Evolutionary conservation across 2,113 vertebrate genomes (phyloP), one percentile per base, ranked within the genome.

Genomic region (Rhombomys opimus): DNA sequence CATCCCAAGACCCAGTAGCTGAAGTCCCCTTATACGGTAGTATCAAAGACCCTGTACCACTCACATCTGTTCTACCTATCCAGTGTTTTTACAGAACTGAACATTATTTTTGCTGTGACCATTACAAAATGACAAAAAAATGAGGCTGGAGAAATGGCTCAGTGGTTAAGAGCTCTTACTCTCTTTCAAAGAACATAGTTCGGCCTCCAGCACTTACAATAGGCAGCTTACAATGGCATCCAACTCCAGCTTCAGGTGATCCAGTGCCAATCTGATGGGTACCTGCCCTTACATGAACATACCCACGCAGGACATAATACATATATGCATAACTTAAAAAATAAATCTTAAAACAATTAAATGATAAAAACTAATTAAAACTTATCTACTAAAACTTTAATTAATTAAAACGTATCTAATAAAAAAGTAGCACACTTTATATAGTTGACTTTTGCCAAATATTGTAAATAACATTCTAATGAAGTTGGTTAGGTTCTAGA

Each of bases 391-490:
- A 85, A 57, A 88, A 46, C 4, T 84, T 80, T 80, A 80, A 57
- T 80, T 57, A 57, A 54, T 35, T 80, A 57, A 80, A 80, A 59
- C 50, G 32, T 54, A 57, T 25, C 32, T 88, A 89, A 68, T 75
- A 91, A 91, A 92, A 95, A 35, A 82, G 52, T 27, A 84, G 25
- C 22, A 65, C 27, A 80, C 4, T 78, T 30, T 14, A 14, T 95
- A 87, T 9, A 88, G 57, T 38, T 91, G 68, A 91, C 35, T 88
- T 85, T 14, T 91, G 78, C 7, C 35, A 82, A 61, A 82, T 82
- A 61, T 61, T 82, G 7, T 82, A 94, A 91, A 72, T 86, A 95
- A 57, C 35, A 96, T 81, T 86, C 13, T 22, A 86, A 32, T 93
- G 68, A 92, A 93, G 59, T 35, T 54, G 50, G 70, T 59, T 11